Conservation (phyloP, 2,113 vertebrate genomes). For the Odobenus rosmarus region DNA sequence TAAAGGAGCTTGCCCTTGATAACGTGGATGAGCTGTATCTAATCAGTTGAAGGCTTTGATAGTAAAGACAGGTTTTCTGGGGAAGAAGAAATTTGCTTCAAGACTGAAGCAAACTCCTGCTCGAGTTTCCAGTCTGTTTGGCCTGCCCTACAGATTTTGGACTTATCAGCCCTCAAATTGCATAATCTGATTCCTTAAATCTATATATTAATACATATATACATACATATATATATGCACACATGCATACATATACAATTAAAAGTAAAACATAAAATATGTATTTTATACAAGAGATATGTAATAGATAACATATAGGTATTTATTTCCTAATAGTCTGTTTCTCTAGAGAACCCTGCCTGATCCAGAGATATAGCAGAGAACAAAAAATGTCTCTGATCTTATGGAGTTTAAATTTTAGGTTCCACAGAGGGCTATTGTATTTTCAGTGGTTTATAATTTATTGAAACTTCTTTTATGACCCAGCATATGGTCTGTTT, state of each 20-base stretch:
- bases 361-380: background rate
- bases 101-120: background rate
- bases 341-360: background rate
- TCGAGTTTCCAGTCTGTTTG: background rate
- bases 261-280: background rate
- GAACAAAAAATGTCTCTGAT: background rate
- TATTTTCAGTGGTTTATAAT: background rate
- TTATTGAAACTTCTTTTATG: slow-evolving; percentile 31
- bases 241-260: background rate
- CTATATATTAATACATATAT: background rate
- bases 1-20: background rate
- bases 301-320: background rate
- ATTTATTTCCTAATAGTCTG: background rate
- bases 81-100: slow-evolving; percentile 28
- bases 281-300: background rate
- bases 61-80: background rate
- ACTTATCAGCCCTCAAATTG: background rate
- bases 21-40: background rate
- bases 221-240: background rate
- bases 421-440: background rate
- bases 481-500: background rate
- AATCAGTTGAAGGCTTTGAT: background rate
- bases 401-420: slow-evolving; percentile 14
- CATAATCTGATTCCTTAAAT: background rate
- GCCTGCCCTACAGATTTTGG: background rate